Evolutionary conservation across 1,140 invertebrate species (phyloP).

Genomic region (Caenorhabditis elegans): WBcel235 BX284604.4:5403001-5403500

Average conservation of each 20-base stretch:
- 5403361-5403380: too few relatives aligned
- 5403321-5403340: too few relatives aligned
- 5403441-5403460: too few relatives aligned
- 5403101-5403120: neutral
- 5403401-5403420: too few relatives aligned
- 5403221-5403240: neutral
- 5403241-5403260: conserved; percentile 1
- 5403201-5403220: conserved; percentile 9
- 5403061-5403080: conserved; percentile 16
- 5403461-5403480: too few relatives aligned
- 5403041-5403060: neutral
- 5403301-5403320: neutral
- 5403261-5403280: neutral
- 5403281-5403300: conserved; percentile 22
- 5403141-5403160: conserved; percentile 23
- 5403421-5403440: too few relatives aligned
- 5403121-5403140: neutral
- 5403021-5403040: neutral
- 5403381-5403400: too few relatives aligned
- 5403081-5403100: neutral
- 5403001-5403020: neutral
- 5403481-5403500: too few relatives aligned
- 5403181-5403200: conserved; percentile 24
- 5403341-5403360: too few relatives aligned
- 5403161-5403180: conserved; percentile 11